Base-by-base conservation (phyloP, 2,113 vertebrate genomes). In the Oryzias curvinotus region DNA sequence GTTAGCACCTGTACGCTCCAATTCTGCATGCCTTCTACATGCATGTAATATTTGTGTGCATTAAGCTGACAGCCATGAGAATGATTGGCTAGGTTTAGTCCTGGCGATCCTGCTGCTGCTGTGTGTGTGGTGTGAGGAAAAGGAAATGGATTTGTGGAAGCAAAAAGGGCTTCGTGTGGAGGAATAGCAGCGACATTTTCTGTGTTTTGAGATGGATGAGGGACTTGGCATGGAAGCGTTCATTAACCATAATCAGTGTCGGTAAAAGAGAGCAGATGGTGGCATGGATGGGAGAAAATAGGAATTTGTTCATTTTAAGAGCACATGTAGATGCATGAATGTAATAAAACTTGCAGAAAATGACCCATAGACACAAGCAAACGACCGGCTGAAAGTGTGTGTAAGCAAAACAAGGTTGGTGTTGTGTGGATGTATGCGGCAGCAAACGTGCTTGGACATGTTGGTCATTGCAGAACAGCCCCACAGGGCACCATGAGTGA, bases 1-100 rank as follows among this genome's bases (percentile, higher is more conserved):
- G 88, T 93, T 91, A 91, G 89, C 91, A 92, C 92, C 92, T 91
- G 91, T 91, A 90, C 79, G 81, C 87, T 90, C 80, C 86, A 88
- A 90, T 91, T 89, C 78, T 47, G 65, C 76, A 80, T 86, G 83
- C 89, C 86, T 90, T 86, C 81, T 86, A 71, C 75, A 58, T 71
- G 69, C 87, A 89, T 86, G 83, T 90, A 89, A 90, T 88, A 85
- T 89, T 83, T 87, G 80, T 78, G 80, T 78, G 77, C 72, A 73
- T 84, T 80, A 90, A 88, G 79, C 54, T 87, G 89, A 90, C 89
- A 88, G 88, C 73, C 76, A 74, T 81, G 84, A 88, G 88, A 89
- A 86, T 86, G 82, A 86, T 73, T 64, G 82, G 59, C 59, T 66
- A 61, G 75, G 72, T 74, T 83, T 73, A 53, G 77, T 21, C 6